Percentiles rank a stretch among this genome's conserved stretches.
These are phyloP conservation scores for Anneissia japonica DNA, from an alignment of 35 echinoderm and acorn worm genomes.

Conservation along the genomic window DNA sequence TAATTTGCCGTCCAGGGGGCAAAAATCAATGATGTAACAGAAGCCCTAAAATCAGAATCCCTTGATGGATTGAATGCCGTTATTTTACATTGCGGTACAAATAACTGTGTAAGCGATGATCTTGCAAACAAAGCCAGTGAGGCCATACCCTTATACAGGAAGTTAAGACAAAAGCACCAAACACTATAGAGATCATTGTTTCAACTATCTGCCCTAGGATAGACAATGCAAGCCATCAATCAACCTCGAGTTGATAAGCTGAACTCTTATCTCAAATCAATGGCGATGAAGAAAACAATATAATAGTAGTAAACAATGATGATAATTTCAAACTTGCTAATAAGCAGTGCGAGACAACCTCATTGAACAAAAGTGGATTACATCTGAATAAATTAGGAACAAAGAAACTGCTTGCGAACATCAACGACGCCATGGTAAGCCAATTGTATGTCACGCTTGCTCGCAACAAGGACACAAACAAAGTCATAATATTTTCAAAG, in stretches of 20 bases:
- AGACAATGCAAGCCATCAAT: slow-evolving; percentile 10
- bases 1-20: no score
- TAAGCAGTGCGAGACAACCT: neutral
- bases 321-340: slow-evolving; percentile 27
- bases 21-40: no score
- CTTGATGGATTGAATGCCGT: no score
- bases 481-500: no score
- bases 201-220: slow-evolving; percentile 20
- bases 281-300: slow-evolving; percentile 6
- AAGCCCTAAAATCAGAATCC: no score
- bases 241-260: neutral
- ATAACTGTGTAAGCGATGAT: no score
- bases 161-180: neutral
- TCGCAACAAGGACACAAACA: no score
- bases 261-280: neutral
- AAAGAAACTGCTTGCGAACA: slow-evolving; percentile 7
- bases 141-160: no score
- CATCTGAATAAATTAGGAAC: slow-evolving; percentile 26
- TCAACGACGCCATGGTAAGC: neutral
- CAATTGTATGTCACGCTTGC: no score
- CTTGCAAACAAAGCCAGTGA: no score
- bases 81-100: no score
- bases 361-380: neutral
- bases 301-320: slow-evolving; percentile 20
- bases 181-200: neutral